Evolutionary conservation across 2,888 invertebrate genomes (phyloP), one percentile per base, ranked within the genome.

Genomic region (Cryptus armator): DNA sequence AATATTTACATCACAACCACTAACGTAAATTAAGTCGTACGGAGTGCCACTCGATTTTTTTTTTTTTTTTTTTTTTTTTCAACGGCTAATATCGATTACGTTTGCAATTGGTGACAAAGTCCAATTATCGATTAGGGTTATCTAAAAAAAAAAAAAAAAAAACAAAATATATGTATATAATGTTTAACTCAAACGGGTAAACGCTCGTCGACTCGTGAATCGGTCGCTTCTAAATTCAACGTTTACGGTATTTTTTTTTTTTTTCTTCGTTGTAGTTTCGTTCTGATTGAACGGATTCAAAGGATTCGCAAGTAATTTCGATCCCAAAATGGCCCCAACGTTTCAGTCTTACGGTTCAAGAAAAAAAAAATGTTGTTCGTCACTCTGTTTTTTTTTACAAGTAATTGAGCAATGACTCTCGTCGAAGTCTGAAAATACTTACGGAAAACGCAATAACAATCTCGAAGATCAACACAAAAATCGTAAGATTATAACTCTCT

Each of bases 291-390:
- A 67, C 70, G 32, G 53, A 67, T 66, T 79, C 84, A 66, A 37
- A 74, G 75, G 84, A 71, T 81, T 75, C 68, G 43, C 59, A 71
- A 81, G 81, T 51, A 89, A 90, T 89, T 90, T 90, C 29, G 81
- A 86, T 90, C 71, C 46, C 24, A 82, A 89, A 90, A 91, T 93
- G 93, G 92, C 92, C 93, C 93, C 93, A 88, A 90, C 90, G 88
- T 89, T 89, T 93, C 93, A 93, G 93, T 93, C 93, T 93, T 93
- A 90, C 74, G 74, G 79, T 85, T 83, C 62, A 75, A 70, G 37
- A 37, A 37, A 37, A 37, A 37, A 37, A 37, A 37, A 37, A 81
- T 85, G 83, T 77, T 74, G 76, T 86, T 85, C 70, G 44, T 64
- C 67, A 75, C 84, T 83, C 81, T 71, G 51, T 32, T 14, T 87